Evolutionary conservation across 2,113 vertebrate genomes (phyloP), one percentile per base, ranked within the genome.

Genomic region (Oryzias javanicus): DNA sequence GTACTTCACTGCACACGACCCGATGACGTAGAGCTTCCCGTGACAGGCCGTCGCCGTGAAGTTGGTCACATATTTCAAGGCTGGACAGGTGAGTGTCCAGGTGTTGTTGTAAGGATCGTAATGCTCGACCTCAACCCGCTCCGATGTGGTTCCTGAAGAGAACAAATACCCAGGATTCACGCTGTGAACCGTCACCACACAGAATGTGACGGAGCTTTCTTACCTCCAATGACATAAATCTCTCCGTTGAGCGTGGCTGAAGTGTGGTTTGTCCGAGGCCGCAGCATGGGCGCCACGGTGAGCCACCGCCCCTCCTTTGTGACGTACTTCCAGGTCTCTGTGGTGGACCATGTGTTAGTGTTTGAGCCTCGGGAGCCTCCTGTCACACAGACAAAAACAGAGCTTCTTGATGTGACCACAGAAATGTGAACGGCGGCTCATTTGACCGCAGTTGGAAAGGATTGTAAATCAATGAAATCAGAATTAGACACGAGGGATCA

Each of bases 1-100:
- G 89, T 96, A 98, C 80, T 98, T 99, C 71, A 96, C 85, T 0
- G 97, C 97, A 0, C 97, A 98, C 16, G 97, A 99, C 4, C 97
- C 97, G 68, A 98, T 93, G 75, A 99, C 87, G 65, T 98, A 98
- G 50, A 99, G 94, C 55, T 95, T 94, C 66, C 96, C 94, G 17
- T 71, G 67, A 77, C 96, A 98, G 42, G 94, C 84, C 0, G 93
- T 88, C 0, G 93, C 93, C 0, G 94, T 92, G 64, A 99, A 98
- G 82, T 99, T 99, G 22, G 95, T 98, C 67, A 99, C 95, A 0
- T 98, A 99, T 84, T 94, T 98, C 63, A 92, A 84, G 14, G 96
- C 94, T 0, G 97, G 94, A 64, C 91, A 91, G 4, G 92, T 87
- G 25, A 90, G 67, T 0, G 91, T 86, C 97, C 97, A 99, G 77